A percentile compares a stretch with the other conserved stretches of the same genome.
Conservation (phyloP, 2,797 vertebrate genomes). For the Setipinna tenuifilis region DNA sequence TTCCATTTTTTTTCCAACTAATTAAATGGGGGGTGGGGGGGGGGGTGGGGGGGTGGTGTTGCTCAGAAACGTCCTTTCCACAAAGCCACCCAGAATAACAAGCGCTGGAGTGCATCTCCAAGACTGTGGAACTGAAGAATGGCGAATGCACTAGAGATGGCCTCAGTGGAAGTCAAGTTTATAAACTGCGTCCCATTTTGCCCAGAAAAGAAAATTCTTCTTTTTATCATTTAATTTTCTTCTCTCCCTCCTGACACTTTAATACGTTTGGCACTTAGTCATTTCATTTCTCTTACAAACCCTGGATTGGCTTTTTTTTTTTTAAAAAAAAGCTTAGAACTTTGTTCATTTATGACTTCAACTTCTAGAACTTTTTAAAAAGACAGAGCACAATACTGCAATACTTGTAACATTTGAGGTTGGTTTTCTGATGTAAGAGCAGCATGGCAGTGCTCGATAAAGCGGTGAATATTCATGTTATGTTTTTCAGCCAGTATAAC, state of each 20-base stretch:
- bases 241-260: slow-evolving; percentile 75
- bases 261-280: slow-evolving; percentile 70
- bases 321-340: slow-evolving; percentile 62
- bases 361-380: slow-evolving; percentile 27
- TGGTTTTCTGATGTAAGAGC: not conserved
- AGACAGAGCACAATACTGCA: not conserved
- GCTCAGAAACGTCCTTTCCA: slow-evolving; percentile 61
- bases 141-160: slow-evolving; percentile 69
- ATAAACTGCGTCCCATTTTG: slow-evolving; percentile 54
- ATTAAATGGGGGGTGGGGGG: slow-evolving; percentile 65
- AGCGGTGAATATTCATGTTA: not conserved
- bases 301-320: slow-evolving; percentile 42
- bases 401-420: not conserved
- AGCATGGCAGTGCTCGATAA: not conserved
- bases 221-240: slow-evolving; percentile 74
- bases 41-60: slow-evolving; percentile 31
- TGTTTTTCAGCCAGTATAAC: not conserved
- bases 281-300: slow-evolving; percentile 60
- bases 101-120: slow-evolving; percentile 53
- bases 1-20: slow-evolving; percentile 63
- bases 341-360: slow-evolving; percentile 70
- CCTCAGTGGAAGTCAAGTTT: slow-evolving; percentile 68
- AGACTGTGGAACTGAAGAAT: slow-evolving; percentile 59
- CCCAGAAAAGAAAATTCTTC: slow-evolving; percentile 56
- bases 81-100: slow-evolving; percentile 62